A percentile compares a stretch with the other conserved stretches of the same genome.
Conservation (phyloP, 2,888 invertebrate species). For the Caenorhabditis sp. region DNA sequence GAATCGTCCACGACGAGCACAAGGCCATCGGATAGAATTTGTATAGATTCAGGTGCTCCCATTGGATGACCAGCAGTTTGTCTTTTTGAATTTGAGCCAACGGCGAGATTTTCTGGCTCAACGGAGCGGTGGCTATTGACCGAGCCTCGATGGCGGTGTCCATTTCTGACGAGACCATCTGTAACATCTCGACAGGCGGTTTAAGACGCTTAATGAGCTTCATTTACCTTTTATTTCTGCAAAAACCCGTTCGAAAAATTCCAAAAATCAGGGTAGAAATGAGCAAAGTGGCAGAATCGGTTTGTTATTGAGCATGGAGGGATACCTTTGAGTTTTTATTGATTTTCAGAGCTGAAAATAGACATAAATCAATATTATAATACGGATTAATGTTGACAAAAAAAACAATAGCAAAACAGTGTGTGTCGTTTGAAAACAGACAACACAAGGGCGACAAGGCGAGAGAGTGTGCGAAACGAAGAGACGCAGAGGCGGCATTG, state of each 20-base stretch:
- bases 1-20: slow-evolving; percentile 75
- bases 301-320: slow-evolving; percentile 47
- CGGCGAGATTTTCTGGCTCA: slow-evolving; percentile 41
- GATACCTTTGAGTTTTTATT: slow-evolving; percentile 30
- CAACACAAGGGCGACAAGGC: neutral
- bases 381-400: neutral
- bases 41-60: slow-evolving; percentile 81
- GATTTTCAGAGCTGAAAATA: slow-evolving; percentile 12
- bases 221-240: neutral
- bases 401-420: slow-evolving; percentile 20
- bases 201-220: no score
- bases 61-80: slow-evolving; percentile 80
- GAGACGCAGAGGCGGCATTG: slow-evolving; percentile 32
- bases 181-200: slow-evolving; percentile 21
- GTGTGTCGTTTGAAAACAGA: neutral
- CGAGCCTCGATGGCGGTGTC: slow-evolving; percentile 62
- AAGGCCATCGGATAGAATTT: slow-evolving; percentile 79
- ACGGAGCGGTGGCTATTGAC: slow-evolving; percentile 51
- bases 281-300: no score
- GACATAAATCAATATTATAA: neutral
- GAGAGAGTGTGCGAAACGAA: neutral
- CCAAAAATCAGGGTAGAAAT: slow-evolving; percentile 31
- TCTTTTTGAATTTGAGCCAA: slow-evolving; percentile 56
- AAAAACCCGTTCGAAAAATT: slow-evolving; percentile 1
- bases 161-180: slow-evolving; percentile 64